A percentile compares a stretch with the other conserved stretches of the same genome.
Evolutionary conservation across 2,888 invertebrate species (phyloP).

Genomic region (Perdita meconis): DNA sequence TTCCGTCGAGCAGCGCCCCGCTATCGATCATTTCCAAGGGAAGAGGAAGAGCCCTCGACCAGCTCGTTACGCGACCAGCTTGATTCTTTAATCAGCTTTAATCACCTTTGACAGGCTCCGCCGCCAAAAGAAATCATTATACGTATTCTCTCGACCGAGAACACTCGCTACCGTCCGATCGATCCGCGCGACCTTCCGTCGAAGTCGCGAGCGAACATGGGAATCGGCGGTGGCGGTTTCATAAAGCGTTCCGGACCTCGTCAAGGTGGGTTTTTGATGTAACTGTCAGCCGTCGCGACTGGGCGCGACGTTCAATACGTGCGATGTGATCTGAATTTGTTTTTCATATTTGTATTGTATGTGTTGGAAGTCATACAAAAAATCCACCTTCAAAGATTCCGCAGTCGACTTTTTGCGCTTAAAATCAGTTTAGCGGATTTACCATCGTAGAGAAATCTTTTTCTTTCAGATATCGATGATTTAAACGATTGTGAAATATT

Average conservation of each 20-base stretch:
- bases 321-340: too few relatives aligned
- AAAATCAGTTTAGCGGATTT: too few relatives aligned
- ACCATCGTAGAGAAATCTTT: too few relatives aligned
- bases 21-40: constrained; percentile 66
- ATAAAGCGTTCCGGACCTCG: constrained; percentile 2
- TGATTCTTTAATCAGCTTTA: constrained; percentile 44
- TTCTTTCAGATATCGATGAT: too few relatives aligned
- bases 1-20: constrained; percentile 50
- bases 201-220: neutral
- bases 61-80: constrained; percentile 53
- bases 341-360: too few relatives aligned
- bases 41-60: constrained; percentile 42
- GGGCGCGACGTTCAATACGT: too few relatives aligned
- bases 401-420: too few relatives aligned
- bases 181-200: neutral
- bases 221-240: neutral
- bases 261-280: too few relatives aligned
- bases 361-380: too few relatives aligned
- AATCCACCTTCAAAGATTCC: too few relatives aligned
- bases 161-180: constrained; percentile 9
- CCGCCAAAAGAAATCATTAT: constrained; percentile 37
- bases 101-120: constrained; percentile 34
- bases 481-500: too few relatives aligned
- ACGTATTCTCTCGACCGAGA: constrained; percentile 27
- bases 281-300: too few relatives aligned